A percentile compares a stretch with the other conserved stretches of the same genome.
These are phyloP conservation scores for Chamaea fasciata DNA, from an alignment of 2,113 vertebrate genomes.

Conservation along the genomic window DNA sequence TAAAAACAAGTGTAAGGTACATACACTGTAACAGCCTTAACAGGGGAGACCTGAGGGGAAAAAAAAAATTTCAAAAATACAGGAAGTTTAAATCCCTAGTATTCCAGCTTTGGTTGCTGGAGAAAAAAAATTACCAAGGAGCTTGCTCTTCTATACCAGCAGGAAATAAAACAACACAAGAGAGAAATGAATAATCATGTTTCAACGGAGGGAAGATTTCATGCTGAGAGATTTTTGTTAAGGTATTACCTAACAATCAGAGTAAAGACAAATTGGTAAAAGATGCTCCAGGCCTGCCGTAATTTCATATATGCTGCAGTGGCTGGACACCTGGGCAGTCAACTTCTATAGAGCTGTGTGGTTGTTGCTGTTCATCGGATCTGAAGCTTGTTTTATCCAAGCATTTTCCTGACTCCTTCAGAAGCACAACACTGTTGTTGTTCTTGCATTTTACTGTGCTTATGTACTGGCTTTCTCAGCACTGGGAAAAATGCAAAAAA, in stretches of 20 bases:
- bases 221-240: neutral
- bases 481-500: neutral
- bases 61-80: neutral
- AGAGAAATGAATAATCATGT: neutral
- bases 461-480: neutral
- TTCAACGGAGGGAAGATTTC: neutral
- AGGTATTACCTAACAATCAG: neutral
- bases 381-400: neutral
- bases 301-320: neutral
- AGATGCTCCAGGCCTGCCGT: neutral
- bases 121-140: neutral
- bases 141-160: neutral
- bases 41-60: neutral
- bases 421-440: neutral
- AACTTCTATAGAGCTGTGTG: accelerated
- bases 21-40: neutral
- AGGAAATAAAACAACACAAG: neutral
- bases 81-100: neutral
- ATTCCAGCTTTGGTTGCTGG: neutral
- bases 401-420: neutral
- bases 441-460: neutral
- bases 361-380: neutral
- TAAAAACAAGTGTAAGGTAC: neutral
- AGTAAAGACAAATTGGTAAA: neutral
- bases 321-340: neutral